Evolutionary conservation across 2,797 vertebrate species (phyloP), one percentile per base, ranked within the genome.

Genomic region (Falco naumanni): DNA sequence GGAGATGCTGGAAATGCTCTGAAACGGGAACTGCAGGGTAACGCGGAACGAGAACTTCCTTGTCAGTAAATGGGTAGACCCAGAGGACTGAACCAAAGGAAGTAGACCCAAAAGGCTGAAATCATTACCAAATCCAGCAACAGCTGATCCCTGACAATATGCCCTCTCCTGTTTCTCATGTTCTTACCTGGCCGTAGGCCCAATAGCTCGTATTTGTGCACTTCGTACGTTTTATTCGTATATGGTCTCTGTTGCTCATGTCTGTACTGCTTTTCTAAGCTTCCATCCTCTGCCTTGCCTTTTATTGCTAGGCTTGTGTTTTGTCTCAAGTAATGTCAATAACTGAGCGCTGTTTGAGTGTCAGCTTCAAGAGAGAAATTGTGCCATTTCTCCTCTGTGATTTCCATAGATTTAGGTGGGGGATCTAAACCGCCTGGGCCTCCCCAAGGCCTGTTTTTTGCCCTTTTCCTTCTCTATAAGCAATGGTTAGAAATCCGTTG

Each of bases 211-310:
- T 87, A 25, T 60, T 77, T 71, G 76, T 84, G 51, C 64, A 47
- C 31, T 37, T 6, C 13, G 22, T 92, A 47, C 8, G 0, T 63
- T 87, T 91, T 79, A 82, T 63, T 95, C 87, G 75, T 43, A 24
- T 34, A 8, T 37, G 82, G 74, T 90, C 65, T 76, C 31, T 11
- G 2, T n/a, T 91, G 69, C 74, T 89, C 59, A 11, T 77, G 39
- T 86, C 86, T 66, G 33, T 94, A 82, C 87, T 69, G 78, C 93
- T 96, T 94, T 79, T 66, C 87, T 84, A 76, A 80, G 82, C 45
- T 85, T 85, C 89, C 81, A 75, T 90, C 82, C 82, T 88, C 56
- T 53, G 9, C 91, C 61, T 87, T n/a, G 68, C 89, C 64, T 69
- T 90, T 70, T 43, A 89, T 82, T 5, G 1, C 54, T 91, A 93